Base-by-base conservation (phyloP, 2,888 invertebrate species). In the Caradrina kadenii region DNA sequence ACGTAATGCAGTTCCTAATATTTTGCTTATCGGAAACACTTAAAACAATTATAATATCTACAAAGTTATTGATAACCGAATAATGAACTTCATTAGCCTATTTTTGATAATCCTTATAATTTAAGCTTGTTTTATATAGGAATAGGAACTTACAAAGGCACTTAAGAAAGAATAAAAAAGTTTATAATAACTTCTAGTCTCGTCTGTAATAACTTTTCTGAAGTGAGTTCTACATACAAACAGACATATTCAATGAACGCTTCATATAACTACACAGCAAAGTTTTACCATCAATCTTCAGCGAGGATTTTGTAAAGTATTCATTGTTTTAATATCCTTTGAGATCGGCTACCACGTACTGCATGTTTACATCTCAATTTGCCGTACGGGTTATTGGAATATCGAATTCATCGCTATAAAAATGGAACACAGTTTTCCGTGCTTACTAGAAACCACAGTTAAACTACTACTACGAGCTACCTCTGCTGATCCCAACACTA, bases 301-400 rank as follows among this genome's bases (percentile, higher is more conserved):
- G 39, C 59, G 54, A 7, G 31, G 66, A 79, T 67, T 80, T 77
- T 55, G 52, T 52, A 75, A 80, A 64, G 75, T 82, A 83, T 83
- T 80, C 78, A 82, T 82, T 82, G 83, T 82, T 80, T 75, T 82
- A 77, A 76, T 82, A 83, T 80, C 81, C 78, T 76, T 56, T 58
- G 74, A 69, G 81, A 82, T 56, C 50, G 48, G 56, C 73, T 54
- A 54, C 55, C 52, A 39, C 73, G 83, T 73, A 68, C 60, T 73
- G 72, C 67, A 69, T 60, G 72, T 67, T 68, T 72, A 78, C 53
- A 78, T 48, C 22, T 49, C 53, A 42, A 39, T 61, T 65, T 60
- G 10, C 22, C 17, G 59, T 55, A 35, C 35, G 15, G 52, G 50
- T 56, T 77, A 61, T 64, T 72, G 19, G 4, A 58, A 56, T 59